Percentiles rank a stretch among this genome's conserved stretches.
These are phyloP conservation scores for Spisula subtruncata DNA, from an alignment of 2,888 invertebrate genomes.

Conservation along the genomic window DNA sequence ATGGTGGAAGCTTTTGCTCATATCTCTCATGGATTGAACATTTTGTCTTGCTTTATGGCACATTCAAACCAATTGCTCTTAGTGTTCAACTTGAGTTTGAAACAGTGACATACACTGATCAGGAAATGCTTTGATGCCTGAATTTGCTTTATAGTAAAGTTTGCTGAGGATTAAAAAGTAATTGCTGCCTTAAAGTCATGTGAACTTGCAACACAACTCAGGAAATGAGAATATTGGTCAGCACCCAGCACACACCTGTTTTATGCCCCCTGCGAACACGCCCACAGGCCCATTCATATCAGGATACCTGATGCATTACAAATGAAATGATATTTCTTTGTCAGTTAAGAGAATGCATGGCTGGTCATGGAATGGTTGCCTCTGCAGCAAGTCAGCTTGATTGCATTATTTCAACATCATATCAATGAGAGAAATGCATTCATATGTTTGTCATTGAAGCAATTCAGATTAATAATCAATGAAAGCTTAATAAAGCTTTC, in stretches of 20 bases:
- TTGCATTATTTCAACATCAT: conserved; percentile 7
- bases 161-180: not conserved
- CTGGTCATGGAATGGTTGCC: not conserved
- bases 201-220: not conserved
- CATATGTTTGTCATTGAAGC: conserved; percentile 4
- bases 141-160: too few species aligned
- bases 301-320: conserved; percentile 14
- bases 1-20: too few species aligned
- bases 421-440: not conserved
- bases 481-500: conserved; percentile 22
- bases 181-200: not conserved
- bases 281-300: not conserved
- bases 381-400: not conserved
- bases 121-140: too few species aligned
- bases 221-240: not conserved
- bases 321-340: conserved; percentile 24
- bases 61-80: too few species aligned
- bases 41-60: too few species aligned
- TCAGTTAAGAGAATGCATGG: conserved; percentile 6
- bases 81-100: too few species aligned
- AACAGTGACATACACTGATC: too few species aligned
- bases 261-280: not conserved
- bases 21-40: too few species aligned
- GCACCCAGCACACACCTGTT: not conserved
- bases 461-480: conserved; percentile 13